These are phyloP conservation scores for Capitella teleta DNA, from an alignment of 1,140 invertebrate species.

Conservation along the genomic window DNA sequence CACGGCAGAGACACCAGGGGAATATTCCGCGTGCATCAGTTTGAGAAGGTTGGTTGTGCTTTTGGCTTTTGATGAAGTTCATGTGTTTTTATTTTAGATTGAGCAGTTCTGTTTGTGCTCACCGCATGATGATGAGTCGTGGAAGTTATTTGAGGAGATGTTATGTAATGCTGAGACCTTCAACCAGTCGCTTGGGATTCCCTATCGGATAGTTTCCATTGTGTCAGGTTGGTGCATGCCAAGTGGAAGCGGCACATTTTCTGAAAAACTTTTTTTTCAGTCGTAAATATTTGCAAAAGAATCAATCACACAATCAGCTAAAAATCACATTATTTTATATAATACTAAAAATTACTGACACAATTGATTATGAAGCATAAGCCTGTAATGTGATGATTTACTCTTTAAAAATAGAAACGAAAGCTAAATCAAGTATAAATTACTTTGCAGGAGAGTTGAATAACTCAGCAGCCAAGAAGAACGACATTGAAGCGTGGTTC, in stretches of 20 bases:
- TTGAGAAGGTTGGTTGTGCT: conserved; percentile 69
- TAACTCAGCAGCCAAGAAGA: conserved; percentile 95
- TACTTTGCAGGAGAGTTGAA: conserved; percentile 69
- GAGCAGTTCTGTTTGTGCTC: conserved; percentile 98
- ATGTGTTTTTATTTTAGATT: conserved; percentile 46
- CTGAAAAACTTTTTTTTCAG: too few species aligned
- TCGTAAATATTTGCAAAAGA: too few species aligned
- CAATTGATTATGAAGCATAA: too few species aligned
- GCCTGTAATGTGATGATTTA: too few species aligned
- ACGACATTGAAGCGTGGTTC: conserved; percentile 98
- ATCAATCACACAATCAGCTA: too few species aligned
- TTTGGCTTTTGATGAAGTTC: background rate
- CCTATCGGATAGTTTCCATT: conserved; percentile 95
- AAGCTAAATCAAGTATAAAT: too few species aligned
- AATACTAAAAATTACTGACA: too few species aligned
- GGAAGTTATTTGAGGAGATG: conserved; percentile 99
- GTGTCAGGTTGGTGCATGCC: conserved; percentile 67
- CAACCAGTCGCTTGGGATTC: conserved; percentile 76
- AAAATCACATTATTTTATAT: too few species aligned
- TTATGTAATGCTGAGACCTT: conserved; percentile 92
- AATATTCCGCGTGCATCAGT: conserved; percentile 99
- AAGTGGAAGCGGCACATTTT: too few species aligned
- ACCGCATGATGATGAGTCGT: conserved; percentile 90
- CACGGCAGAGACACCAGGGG: conserved; percentile 96
- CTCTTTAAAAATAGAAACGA: too few species aligned